A percentile compares a stretch with the other conserved stretches of the same genome.
Conservation (phyloP, 2,797 vertebrate genomes). For the Aeoliscus strigatus region DNA sequence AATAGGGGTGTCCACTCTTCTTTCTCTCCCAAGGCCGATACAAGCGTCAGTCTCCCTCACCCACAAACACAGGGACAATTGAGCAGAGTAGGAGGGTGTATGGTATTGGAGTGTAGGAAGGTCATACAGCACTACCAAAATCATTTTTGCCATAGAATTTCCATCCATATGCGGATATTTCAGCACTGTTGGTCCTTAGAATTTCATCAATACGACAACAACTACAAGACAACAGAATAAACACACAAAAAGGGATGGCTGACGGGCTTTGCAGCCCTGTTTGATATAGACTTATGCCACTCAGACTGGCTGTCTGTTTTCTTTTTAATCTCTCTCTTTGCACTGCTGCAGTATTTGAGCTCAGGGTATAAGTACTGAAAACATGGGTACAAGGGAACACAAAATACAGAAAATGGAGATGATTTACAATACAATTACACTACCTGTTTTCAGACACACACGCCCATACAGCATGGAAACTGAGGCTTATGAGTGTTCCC, state of each 20-base stretch:
- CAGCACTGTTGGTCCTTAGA: conserved; percentile 45
- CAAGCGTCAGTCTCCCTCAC: conserved; percentile 46
- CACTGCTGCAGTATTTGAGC: conserved; percentile 40
- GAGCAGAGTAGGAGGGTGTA: conserved; percentile 48
- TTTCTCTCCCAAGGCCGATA: conserved; percentile 52
- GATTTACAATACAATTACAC: conserved; percentile 57
- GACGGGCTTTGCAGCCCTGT: conserved; percentile 45
- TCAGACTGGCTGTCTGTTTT: conserved; percentile 57
- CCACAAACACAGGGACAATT: conserved; percentile 55
- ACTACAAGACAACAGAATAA: conserved; percentile 69
- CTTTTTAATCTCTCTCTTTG: conserved; percentile 41
- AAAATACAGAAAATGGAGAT: conserved; percentile 50
- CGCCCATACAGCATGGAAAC: conserved; percentile 48
- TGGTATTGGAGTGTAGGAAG: conserved; percentile 47
- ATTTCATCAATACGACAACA: conserved; percentile 66
- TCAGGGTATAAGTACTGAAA: conserved; percentile 40
- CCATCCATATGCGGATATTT: conserved; percentile 34
- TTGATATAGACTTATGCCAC: conserved; percentile 43
- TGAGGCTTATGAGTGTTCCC: conserved; percentile 47
- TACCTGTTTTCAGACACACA: conserved; percentile 58
- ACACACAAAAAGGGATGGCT: conserved; percentile 52
- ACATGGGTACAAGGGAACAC: conserved; percentile 44
- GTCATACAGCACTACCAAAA: conserved; percentile 54
- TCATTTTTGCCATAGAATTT: conserved; percentile 49
- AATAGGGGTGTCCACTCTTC: conserved; percentile 54